Conservation (phyloP, 2,888 invertebrate genomes). For the Petrolisthes manimaculis region DNA sequence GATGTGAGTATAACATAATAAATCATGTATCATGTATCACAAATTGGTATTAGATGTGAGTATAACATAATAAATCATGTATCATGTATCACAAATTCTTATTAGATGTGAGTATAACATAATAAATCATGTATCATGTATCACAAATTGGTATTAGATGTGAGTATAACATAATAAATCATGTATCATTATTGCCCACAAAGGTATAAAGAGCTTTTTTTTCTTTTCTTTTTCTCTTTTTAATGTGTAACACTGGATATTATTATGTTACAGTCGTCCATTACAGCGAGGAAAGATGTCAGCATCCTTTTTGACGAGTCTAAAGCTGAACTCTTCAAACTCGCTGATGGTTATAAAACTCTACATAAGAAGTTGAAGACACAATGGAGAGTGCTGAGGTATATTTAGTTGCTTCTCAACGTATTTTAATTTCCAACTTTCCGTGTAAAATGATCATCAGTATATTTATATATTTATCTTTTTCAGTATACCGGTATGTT, state of each 20-base stretch:
- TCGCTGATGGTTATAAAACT: conserved; percentile 89
- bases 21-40: too few relatives aligned
- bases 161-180: neutral
- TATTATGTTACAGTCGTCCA: conserved; percentile 19
- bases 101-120: too few relatives aligned
- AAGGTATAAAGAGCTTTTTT: too few relatives aligned
- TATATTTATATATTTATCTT: too few relatives aligned
- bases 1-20: too few relatives aligned
- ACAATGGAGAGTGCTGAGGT: conserved; percentile 89
- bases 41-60: neutral
- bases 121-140: too few relatives aligned
- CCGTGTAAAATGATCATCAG: too few relatives aligned
- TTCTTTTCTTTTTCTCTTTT: neutral
- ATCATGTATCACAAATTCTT: too few relatives aligned
- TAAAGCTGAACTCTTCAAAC: conserved; percentile 89
- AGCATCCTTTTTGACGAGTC: conserved; percentile 86
- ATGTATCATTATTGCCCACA: too few relatives aligned
- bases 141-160: neutral
- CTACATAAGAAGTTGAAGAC: conserved; percentile 89
- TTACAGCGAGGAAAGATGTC: conserved; percentile 26
- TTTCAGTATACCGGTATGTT: neutral
- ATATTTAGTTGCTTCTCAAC: conserved; percentile 70
- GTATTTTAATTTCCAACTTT: too few relatives aligned
- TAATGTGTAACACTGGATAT: neutral
- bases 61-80: too few relatives aligned